A percentile compares a stretch with the other conserved stretches of the same genome.
Conservation (phyloP, 2,797 vertebrate species). For the Onychomys leucogaster region DNA sequence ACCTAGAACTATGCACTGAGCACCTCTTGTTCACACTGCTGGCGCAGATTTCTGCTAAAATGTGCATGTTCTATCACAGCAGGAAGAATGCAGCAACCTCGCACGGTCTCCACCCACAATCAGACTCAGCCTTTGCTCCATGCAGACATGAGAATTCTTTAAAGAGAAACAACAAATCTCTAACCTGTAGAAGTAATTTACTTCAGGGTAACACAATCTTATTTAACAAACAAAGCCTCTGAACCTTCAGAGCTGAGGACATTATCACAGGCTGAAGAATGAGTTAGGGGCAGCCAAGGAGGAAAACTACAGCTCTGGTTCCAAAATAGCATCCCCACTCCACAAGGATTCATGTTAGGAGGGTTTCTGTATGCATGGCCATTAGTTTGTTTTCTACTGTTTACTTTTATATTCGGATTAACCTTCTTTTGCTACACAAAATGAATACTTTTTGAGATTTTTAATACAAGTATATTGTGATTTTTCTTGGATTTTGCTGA, state of each 20-base stretch:
- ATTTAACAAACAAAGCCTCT: not conserved
- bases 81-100: not conserved
- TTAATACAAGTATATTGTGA: not conserved
- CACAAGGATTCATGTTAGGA: accelerated
- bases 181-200: not conserved
- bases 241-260: not conserved
- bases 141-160: not conserved
- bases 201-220: not conserved
- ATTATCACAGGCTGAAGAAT: not conserved
- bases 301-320: not conserved
- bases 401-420: not conserved
- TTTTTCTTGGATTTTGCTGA: not conserved
- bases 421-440: not conserved
- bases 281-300: not conserved
- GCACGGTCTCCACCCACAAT: not conserved
- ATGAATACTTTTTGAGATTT: not conserved
- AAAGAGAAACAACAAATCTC: constrained; percentile 10
- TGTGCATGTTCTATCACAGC: not conserved
- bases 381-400: not conserved
- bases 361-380: not conserved
- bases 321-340: not conserved
- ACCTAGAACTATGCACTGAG: not conserved
- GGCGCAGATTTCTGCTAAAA: not conserved
- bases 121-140: not conserved
- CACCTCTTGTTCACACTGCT: not conserved